phyloP scores from a whole-genome alignment of 2,113 vertebrate species.

The Scortum barcoo region DNA sequence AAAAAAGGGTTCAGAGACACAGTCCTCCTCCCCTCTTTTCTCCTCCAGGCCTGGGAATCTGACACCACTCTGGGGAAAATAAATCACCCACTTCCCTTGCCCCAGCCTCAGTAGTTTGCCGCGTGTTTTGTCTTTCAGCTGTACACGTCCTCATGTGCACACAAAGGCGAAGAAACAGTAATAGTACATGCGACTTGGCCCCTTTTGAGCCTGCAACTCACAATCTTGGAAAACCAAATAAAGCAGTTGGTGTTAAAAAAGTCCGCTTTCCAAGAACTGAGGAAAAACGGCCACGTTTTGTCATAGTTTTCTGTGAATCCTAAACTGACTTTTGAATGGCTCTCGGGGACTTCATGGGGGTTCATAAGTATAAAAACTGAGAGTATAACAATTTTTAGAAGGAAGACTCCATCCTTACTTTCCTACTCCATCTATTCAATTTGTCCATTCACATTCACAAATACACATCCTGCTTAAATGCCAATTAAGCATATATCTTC shows the following conservation, averaged over 20 bases:
- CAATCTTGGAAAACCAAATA: constrained; percentile 4
- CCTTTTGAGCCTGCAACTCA: not conserved
- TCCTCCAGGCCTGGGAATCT: constrained; percentile 56
- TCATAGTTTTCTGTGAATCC: not conserved
- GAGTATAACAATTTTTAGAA: not conserved
- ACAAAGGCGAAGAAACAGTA: not conserved
- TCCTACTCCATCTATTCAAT: not conserved
- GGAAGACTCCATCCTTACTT: not conserved
- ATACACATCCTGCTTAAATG: not conserved
- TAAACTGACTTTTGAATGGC: not conserved
- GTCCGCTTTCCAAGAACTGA: constrained; percentile 9
- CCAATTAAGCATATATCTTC: not conserved
- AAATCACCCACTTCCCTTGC: constrained; percentile 57
- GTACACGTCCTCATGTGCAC: constrained; percentile 2
- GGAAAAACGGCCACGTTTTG: not conserved
- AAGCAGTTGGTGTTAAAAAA: not conserved
- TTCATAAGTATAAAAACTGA: not conserved
- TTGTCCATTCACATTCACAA: not conserved
- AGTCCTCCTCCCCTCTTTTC: constrained; percentile 10
- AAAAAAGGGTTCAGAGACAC: constrained; percentile 26
- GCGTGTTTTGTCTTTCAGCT: constrained; percentile 43
- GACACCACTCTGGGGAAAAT: constrained; percentile 66
- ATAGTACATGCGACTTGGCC: not conserved
- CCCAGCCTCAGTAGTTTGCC: not conserved
- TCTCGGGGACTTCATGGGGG: not conserved